Conservation (phyloP, 2,888 invertebrate species). For the Nycteola revayana region DNA sequence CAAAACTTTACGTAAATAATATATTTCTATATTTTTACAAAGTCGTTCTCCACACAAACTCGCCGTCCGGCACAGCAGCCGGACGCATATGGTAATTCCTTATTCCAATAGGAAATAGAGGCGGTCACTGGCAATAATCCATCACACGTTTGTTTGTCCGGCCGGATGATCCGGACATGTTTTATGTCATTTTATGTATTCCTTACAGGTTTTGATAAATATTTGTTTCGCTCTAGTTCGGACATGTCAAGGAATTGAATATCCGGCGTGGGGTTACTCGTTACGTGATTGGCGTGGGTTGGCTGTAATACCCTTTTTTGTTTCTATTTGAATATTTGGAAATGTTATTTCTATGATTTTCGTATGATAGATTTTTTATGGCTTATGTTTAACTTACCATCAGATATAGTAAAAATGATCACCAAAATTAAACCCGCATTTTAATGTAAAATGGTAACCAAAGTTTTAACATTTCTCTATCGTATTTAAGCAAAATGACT, state of each 20-base stretch:
- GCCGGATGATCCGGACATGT: slow-evolving; percentile 54
- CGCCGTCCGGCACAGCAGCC: slow-evolving; percentile 39
- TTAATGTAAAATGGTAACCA: too few species aligned
- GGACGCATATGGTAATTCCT: slow-evolving; percentile 81
- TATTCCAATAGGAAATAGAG: slow-evolving; percentile 81
- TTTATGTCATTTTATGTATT: slow-evolving; percentile 80
- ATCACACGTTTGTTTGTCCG: slow-evolving; percentile 71
- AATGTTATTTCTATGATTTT: too few species aligned
- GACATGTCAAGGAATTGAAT: slow-evolving; percentile 78
- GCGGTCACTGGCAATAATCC: slow-evolving; percentile 81
- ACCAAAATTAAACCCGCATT: too few species aligned
- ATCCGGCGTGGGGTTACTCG: slow-evolving; percentile 70
- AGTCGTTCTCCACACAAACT: slow-evolving; percentile 43
- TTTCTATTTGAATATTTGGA: neutral
- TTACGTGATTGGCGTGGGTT: slow-evolving; percentile 66
- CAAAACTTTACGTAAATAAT: too few species aligned
- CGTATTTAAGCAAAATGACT: too few species aligned
- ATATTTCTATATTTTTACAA: slow-evolving; percentile 1
- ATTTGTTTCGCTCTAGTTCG: slow-evolving; percentile 74
- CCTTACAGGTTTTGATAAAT: slow-evolving; percentile 81
- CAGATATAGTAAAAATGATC: too few species aligned
- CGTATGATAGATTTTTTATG: too few species aligned
- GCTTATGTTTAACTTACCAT: too few species aligned
- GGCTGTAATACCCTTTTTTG: slow-evolving; percentile 8
- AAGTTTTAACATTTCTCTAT: too few species aligned